Base-by-base conservation (phyloP, 2,888 invertebrate species). In the Mimumesa dahlbomi region DNA sequence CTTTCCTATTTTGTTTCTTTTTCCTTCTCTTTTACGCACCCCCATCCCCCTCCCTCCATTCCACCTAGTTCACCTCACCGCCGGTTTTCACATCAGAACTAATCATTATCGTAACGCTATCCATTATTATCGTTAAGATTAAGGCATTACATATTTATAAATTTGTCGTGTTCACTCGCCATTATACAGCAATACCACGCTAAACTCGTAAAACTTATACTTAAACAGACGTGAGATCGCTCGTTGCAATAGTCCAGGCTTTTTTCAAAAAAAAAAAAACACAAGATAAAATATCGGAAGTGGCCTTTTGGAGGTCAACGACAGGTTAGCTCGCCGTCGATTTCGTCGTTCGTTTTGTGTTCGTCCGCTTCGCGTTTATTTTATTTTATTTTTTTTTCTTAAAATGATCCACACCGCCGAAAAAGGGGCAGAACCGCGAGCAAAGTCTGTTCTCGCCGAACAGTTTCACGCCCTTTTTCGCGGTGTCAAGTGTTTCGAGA, bases 91-190 rank as follows among this genome's bases (percentile, higher is more conserved):
- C 54, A 73, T 77, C 70, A 81, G 73, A 82, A 83, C 84, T 88
- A 85, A 86, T 84, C 61, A 62, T 75, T n/a, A 78, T 62, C 74
- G 84, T 83, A 87, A 85, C 84, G 83, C 87, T 88, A 85, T 81
- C 82, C 82, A 83, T 87, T 88, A 87, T 88, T 88, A 88, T 87
- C 86, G 82, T 87, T 86, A 88, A 88, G 88, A 86, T 88, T 89
- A 89, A 89, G 89, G 88, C 88, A 88, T 87, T 88, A 89, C 84
- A 88, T 88, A 87, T 88, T 87, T 85, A 87, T 87, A 85, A 87
- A 83, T 83, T 84, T 84, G 83, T 82, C 82, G 76, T 58, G 83
- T 85, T 79, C 81, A 79, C 82, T 84, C 84, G 83, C 84, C 84
- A 82, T 84, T 86, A 85, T 86, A 85, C 86, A 85, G 84, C 84